Percentiles rank a stretch among this genome's conserved stretches.
Evolutionary conservation across 2,113 vertebrate species (phyloP).

Genomic region (Dunckerocampus dactyliophorus): DNA sequence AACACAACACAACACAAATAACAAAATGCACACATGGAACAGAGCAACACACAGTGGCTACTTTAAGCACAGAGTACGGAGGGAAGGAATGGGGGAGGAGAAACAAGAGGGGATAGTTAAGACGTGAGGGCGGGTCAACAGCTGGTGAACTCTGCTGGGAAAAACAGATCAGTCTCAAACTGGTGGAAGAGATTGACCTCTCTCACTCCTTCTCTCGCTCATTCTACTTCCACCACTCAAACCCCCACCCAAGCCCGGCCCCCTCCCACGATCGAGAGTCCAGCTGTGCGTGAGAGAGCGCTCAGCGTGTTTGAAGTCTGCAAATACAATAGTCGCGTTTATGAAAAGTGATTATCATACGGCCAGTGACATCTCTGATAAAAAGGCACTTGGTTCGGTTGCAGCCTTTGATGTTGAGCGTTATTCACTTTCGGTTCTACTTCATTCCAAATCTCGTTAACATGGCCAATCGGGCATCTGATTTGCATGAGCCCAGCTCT

Average conservation of each 20-base stretch:
- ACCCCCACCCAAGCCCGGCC: constrained; percentile 2
- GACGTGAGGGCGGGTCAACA: constrained; percentile 67
- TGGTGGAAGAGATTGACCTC: constrained; percentile 59
- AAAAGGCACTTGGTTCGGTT: constrained; percentile 22
- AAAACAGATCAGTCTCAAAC: constrained; percentile 67
- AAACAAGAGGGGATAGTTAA: constrained; percentile 22
- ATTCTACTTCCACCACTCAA: constrained; percentile 38
- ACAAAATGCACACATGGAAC: constrained; percentile 35
- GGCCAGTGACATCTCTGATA: constrained; percentile 38
- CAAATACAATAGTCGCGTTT: constrained; percentile 52
- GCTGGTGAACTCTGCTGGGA: constrained; percentile 74
- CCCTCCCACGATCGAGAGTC: constrained; percentile 40
- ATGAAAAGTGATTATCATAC: constrained; percentile 52
- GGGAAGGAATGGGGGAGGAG: constrained; percentile 14
- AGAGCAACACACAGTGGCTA: constrained; percentile 55
- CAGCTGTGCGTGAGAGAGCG: constrained; percentile 50
- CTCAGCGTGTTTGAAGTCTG: constrained; percentile 49
- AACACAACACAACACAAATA: constrained; percentile 39
- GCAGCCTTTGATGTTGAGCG: constrained; percentile 48
- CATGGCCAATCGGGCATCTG: constrained; percentile 40
- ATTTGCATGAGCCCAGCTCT: constrained; percentile 35
- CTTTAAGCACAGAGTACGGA: constrained; percentile 41
- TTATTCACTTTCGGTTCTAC: constrained; percentile 34
- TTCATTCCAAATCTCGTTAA: constrained; percentile 58
- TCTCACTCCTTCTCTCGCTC: constrained; percentile 41